These are phyloP conservation scores for Rotaria socialis DNA, from an alignment of 2,888 invertebrate species.

Conservation along the genomic window DNA sequence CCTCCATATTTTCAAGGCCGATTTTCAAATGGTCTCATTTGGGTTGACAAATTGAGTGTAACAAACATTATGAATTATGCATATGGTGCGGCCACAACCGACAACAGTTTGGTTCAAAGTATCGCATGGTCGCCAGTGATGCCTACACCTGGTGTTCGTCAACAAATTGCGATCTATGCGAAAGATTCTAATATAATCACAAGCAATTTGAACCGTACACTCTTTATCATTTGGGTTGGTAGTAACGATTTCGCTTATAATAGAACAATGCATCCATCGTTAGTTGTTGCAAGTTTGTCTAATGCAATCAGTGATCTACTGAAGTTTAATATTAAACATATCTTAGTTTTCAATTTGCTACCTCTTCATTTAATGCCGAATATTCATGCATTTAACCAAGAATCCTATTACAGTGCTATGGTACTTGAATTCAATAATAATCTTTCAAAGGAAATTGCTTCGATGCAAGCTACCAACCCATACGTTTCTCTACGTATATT, in stretches of 20 bases:
- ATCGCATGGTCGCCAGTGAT: neutral
- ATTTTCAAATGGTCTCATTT: neutral
- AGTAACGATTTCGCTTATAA: neutral
- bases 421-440: no score
- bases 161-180: neutral
- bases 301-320: neutral
- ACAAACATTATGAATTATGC: neutral
- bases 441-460: no score
- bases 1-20: neutral
- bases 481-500: no score
- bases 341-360: neutral
- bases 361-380: neutral
- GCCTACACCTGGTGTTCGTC: neutral
- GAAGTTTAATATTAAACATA: neutral
- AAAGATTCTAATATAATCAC: neutral
- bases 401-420: neutral
- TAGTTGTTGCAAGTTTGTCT: neutral
- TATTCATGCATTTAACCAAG: neutral
- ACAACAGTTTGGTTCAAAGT: neutral
- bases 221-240: neutral
- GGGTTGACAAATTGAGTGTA: neutral
- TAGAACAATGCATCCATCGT: neutral
- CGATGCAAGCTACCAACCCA: no score
- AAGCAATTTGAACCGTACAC: neutral
- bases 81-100: neutral